Evolutionary conservation across 2,888 invertebrate genomes (phyloP), one percentile per base, ranked within the genome.

Genomic region (Oscheius sp.): DNA sequence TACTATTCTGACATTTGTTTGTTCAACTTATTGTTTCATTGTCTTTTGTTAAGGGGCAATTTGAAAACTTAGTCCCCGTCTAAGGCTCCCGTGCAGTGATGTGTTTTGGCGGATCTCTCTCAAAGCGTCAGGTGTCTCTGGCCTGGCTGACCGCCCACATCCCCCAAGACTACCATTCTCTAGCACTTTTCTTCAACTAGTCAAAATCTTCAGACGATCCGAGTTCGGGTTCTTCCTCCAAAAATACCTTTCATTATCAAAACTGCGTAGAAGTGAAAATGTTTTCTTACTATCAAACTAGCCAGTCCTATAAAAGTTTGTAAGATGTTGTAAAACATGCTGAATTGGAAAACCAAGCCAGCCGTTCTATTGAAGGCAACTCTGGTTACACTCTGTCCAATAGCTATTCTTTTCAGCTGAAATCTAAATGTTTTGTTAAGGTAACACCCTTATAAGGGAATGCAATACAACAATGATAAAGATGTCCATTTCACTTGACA

Each of bases 91-190:
- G 68, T 55, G 68, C 68, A 68, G 68, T 68, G 68, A 68, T 68
- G 42, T 68, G 68, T 68, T 68, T 68, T 68, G 68, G 68, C 68
- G 55, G 55, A 55, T 13, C 55, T 42, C 42, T 37, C 63, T 29
- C 47, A n/a, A 63, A 35, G 68, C 68, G 68, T 68, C 68, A 68
- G 68, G 53, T 68, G 68, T 51, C 68, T 51, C 11, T 55, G 53
- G 53, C 68, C 55, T 53, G 55, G 68, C 53, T 68, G 68, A 68
- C 68, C 68, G 68, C 68, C 68, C 68, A 68, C 68, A 53, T 37
- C 68, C 68, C 47, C 68, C 59, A 35, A 32, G 42, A 35, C 59
- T n/a, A 13, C 35, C 42, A 35, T 21, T 55, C 55, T 32, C 59
- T 35, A 32, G 32, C 35, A 35, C 35, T 60, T 35, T 35, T 21